A percentile compares a stretch with the other conserved stretches of the same genome.
These are phyloP conservation scores for Xenops minutus DNA, from an alignment of 2,797 vertebrate species.

Conservation along the genomic window DNA sequence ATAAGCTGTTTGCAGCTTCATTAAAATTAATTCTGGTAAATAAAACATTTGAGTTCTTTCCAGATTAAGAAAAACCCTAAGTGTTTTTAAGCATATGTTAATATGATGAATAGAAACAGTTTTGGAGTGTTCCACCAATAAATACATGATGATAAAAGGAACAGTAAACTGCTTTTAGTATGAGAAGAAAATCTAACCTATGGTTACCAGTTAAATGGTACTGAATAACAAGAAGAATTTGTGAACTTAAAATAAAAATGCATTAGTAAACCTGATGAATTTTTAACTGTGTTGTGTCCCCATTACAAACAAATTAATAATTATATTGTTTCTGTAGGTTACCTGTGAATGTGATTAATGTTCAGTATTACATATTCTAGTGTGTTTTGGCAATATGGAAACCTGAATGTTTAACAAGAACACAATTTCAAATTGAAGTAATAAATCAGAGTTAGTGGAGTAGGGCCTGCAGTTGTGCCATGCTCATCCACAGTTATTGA, in stretches of 20 bases:
- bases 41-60: background rate
- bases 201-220: conserved; percentile 11
- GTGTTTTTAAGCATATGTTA: background rate
- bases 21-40: conserved; percentile 27
- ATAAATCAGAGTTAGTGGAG: conserved; percentile 74
- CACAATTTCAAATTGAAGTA: conserved; percentile 47
- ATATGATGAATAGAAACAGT: background rate
- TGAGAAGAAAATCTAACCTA: background rate
- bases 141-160: background rate
- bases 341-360: conserved; percentile 70
- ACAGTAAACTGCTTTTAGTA: background rate
- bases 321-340: conserved; percentile 45
- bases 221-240: conserved; percentile 32
- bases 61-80: too few relatives aligned
- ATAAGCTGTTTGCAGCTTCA: background rate
- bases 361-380: conserved; percentile 56
- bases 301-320: conserved; percentile 63
- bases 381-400: conserved; percentile 58
- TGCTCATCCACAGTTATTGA: background rate
- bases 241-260: conserved; percentile 53
- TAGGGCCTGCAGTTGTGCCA: conserved; percentile 6
- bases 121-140: background rate
- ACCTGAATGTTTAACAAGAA: conserved; percentile 43
- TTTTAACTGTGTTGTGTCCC: conserved; percentile 53
- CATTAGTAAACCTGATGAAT: conserved; percentile 24